Percentiles rank a stretch among this genome's conserved stretches.
Conservation (phyloP, 2,797 vertebrate genomes). For the Synaphobranchus kaupii region DNA sequence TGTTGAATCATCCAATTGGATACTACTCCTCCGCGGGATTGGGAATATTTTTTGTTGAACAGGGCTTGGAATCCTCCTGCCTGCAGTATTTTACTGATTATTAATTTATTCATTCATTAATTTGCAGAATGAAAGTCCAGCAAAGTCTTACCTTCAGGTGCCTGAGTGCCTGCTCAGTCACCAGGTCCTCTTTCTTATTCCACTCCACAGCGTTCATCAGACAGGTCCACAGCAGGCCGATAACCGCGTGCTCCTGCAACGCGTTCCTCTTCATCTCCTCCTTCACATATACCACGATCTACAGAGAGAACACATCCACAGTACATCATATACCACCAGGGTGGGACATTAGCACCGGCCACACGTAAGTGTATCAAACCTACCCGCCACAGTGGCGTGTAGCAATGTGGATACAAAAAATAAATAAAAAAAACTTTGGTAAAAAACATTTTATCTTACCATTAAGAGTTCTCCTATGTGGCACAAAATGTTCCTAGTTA, state of each 20-base stretch:
- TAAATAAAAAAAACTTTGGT: too few relatives aligned
- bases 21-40: background rate
- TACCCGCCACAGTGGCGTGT: too few relatives aligned
- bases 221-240: constrained; percentile 87
- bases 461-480: too few relatives aligned
- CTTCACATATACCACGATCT: constrained; percentile 88
- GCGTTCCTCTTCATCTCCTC: constrained; percentile 91
- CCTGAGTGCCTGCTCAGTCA: constrained; percentile 90
- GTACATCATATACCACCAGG: constrained; percentile 69
- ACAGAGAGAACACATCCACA: constrained; percentile 22
- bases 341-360: too few relatives aligned
- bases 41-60: background rate
- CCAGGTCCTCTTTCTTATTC: constrained; percentile 93
- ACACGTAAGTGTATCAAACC: too few relatives aligned
- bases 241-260: constrained; percentile 83
- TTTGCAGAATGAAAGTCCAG: too few relatives aligned
- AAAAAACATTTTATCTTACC: too few relatives aligned
- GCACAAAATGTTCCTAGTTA: too few relatives aligned
- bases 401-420: too few relatives aligned
- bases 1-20: background rate
- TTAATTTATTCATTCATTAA: background rate
- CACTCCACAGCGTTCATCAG: constrained; percentile 91
- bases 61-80: background rate
- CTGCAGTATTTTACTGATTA: background rate
- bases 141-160: constrained; percentile 82